These are phyloP conservation scores for Carlito syrichta DNA, from an alignment of 2,113 vertebrate genomes.

Conservation along the genomic window DNA sequence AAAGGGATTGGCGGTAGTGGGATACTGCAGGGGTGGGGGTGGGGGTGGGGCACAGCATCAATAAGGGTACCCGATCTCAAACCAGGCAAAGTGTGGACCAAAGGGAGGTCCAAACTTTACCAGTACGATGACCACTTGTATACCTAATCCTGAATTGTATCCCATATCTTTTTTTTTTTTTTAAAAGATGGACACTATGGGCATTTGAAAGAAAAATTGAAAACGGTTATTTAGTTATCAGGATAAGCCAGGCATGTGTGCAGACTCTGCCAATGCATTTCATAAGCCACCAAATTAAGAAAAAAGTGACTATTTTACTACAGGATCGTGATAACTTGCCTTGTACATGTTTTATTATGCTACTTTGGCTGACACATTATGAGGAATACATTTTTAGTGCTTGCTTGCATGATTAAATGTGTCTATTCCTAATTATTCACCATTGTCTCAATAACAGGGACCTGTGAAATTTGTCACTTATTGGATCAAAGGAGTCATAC, in stretches of 20 bases:
- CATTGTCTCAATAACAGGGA: not conserved
- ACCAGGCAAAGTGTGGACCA: no score
- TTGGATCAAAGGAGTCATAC: not conserved
- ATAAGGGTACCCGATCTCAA: no score
- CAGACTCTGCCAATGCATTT: not conserved
- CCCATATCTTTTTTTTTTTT: no score
- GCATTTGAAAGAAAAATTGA: not conserved
- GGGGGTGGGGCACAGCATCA: no score
- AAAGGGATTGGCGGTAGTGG: no score
- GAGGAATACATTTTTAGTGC: not conserved
- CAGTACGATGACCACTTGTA: no score
- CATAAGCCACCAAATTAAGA: not conserved
- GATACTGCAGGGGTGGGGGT: no score
- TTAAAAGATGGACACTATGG: not conserved
- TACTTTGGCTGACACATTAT: not conserved
- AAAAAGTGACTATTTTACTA: not conserved
- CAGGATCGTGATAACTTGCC: not conserved
- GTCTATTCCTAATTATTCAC: not conserved
- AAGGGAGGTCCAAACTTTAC: no score
- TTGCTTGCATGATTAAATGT: not conserved
- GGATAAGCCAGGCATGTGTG: not conserved
- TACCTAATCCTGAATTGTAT: no score
- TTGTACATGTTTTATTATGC: not conserved
- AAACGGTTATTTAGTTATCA: not conserved
- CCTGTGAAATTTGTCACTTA: not conserved